These are phyloP conservation scores for Gallinago jamesoni DNA, from an alignment of 2,113 vertebrate genomes.

Conservation along the genomic window DNA sequence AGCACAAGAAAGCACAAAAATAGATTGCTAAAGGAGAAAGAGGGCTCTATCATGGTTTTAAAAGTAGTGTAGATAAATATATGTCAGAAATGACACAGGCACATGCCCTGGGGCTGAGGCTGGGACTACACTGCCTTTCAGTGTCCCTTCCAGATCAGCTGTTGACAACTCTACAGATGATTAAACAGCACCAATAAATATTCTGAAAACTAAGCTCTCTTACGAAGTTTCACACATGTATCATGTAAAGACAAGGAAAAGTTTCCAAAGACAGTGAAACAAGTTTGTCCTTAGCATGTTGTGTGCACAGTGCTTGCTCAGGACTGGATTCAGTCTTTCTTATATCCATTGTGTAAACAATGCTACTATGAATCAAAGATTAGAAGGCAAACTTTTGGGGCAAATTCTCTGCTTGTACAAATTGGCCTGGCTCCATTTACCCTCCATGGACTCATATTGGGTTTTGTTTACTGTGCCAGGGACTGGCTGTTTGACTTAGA, in stretches of 20 bases:
- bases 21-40: not conserved
- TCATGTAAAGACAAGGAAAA: not conserved
- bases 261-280: not conserved
- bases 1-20: not conserved
- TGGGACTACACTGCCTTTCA: not conserved
- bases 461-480: not conserved
- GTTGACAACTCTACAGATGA: not conserved
- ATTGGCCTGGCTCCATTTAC: not conserved
- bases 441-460: not conserved
- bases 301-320: not conserved
- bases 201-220: not conserved
- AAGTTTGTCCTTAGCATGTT: not conserved
- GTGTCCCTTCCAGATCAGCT: not conserved
- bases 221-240: not conserved
- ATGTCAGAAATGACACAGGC: not conserved
- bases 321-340: not conserved
- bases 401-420: not conserved
- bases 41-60: not conserved
- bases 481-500: not conserved
- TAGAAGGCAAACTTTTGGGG: not conserved
- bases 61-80: not conserved
- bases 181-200: not conserved
- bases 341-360: not conserved
- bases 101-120: not conserved
- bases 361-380: not conserved